Percentiles rank a stretch among this genome's conserved stretches.
Evolutionary conservation across 2,797 vertebrate genomes (phyloP).

Genomic region (Sphenopsis melanotis): DNA sequence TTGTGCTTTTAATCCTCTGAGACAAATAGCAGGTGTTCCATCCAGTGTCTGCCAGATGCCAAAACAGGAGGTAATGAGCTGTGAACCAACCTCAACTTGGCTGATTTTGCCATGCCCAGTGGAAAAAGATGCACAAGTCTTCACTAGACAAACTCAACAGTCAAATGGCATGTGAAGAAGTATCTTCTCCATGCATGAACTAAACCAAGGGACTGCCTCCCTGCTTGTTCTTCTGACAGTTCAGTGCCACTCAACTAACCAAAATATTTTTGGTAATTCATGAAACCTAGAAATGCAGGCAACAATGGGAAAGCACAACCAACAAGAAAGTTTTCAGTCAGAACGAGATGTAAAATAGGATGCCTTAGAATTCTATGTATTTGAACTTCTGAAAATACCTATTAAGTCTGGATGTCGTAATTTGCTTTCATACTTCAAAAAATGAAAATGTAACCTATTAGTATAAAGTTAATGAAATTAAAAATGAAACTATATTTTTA

Average conservation of each 20-base stretch:
- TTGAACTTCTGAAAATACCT: background rate
- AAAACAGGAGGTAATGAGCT: background rate
- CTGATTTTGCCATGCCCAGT: background rate
- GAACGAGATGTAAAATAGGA: background rate
- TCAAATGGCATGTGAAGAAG: background rate
- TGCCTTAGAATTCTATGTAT: background rate
- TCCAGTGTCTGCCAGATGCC: background rate
- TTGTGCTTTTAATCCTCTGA: background rate
- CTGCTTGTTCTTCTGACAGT: background rate
- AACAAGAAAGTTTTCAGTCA: background rate
- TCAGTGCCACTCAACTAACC: background rate
- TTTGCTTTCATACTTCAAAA: background rate
- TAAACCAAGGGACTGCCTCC: background rate
- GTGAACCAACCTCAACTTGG: background rate
- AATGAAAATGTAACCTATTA: background rate
- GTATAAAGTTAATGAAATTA: background rate
- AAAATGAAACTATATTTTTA: background rate
- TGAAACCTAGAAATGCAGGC: background rate
- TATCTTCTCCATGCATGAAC: background rate
- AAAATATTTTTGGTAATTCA: background rate
- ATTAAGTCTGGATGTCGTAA: accelerated
- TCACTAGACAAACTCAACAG: background rate
- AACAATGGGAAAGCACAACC: background rate
- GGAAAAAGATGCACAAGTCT: background rate
- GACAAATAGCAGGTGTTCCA: background rate